Evolutionary conservation across 2,113 vertebrate species (phyloP), one percentile per base, ranked within the genome.

Genomic region (Anser cygnoides): DNA sequence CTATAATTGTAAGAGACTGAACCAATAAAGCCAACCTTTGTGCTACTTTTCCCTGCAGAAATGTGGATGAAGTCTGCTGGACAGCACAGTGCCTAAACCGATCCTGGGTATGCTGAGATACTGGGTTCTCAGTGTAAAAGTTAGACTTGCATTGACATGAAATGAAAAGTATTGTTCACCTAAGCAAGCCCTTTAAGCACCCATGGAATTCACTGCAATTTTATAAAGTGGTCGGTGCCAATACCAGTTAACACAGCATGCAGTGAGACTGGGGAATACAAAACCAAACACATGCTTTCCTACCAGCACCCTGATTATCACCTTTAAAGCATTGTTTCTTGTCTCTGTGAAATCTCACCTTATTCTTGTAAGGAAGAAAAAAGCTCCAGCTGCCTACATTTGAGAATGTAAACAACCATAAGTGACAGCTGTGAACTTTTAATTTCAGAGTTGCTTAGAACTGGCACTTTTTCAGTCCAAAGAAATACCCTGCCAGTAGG

Each of bases 401-500:
- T 19, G 31, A 70, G 67, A 11, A 61, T 18, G 66, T 70, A 72
- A 94, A 75, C 57, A 75, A 43, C 39, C 13, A 1, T 6, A 33
- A 92, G 77, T 41, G 63, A 20, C 59, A 74, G 61, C 65, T 52
- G 65, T 10, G 72, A 82, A 35, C 13, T 68, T 61, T n/a, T 41
- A 22, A 68, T 83, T 76, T 33, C 46, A 29, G 50, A 70, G 35
- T 17, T 73, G 76, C 76, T 75, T 61, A 23, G 58, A 94, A 39
- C 29, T 61, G 77, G 84, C 35, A 12, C 37, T 46, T 74, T 74
- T 41, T 74, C 92, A 75, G 74, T 44, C 49, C 39, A 85, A 94
- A 85, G 87, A 92, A 77, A 75, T 41, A 43, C 19, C 26, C 62
- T 92, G 77, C 65, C 85, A 85, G 66, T 11, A 63, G n/a, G 57